Base-by-base conservation (phyloP, 2,113 vertebrate genomes). In the Callaeas wilsoni region DNA sequence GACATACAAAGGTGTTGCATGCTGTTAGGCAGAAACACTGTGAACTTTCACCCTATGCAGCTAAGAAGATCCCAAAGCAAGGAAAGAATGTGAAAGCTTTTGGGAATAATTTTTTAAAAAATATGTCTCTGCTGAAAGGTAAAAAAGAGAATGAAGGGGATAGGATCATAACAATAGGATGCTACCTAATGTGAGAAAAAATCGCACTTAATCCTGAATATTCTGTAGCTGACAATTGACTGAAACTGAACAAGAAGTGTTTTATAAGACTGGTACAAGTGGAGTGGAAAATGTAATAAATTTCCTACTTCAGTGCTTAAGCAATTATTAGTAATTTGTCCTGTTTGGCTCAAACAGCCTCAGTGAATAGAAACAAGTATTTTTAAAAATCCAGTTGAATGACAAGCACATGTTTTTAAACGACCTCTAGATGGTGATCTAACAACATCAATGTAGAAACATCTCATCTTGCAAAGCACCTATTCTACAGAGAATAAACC, bases 341-440 rank as follows among this genome's bases (percentile, higher is more conserved):
- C 30, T 95, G 14, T 57, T 91, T 78, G 44, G 22, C 16, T 82
- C 10, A 41, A 35, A 22, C 13, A 59, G 19, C 13, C 10, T 44
- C 32, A 59, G 22, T 80, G 63, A 79, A 44, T 2, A 76, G 20
- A 79, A 86, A 65, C 11, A 64, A 18, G n/a, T n/a, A n/a, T n/a
- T 73, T 17, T 7, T 0, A 20, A 55, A 47, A 52, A 1, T 49
- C 4, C 26, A 55, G 22, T 55, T 16, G 3, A 64, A 76, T 49
- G 16, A 30, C 21, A 80, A 56, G 30, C 17, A 10, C 19, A 23
- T 50, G 4, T 27, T 93, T n/a, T 81, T 9, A 78, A 84, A 81
- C 56, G 80, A 68, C 96, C 96, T 95, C 94, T 93, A 96, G 96
- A 90, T 94, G 96, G 96, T 60, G 92, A 86, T 89, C 83, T 96